Evolutionary conservation across 2,888 invertebrate species (phyloP).

Genomic region (Agrilus biguttatus): DNA sequence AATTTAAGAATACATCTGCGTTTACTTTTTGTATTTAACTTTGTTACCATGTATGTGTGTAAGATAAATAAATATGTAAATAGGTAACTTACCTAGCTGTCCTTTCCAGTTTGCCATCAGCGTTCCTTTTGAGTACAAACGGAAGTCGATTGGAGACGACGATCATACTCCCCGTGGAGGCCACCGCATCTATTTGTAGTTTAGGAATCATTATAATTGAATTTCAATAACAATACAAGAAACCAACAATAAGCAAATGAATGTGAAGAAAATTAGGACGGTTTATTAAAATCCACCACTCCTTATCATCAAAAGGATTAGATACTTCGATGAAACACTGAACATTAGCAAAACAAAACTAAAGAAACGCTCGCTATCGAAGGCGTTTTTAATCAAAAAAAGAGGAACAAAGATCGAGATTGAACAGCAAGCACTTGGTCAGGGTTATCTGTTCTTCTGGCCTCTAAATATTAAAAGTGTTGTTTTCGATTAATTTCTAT

Average conservation of each 20-base stretch:
- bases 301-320: background rate
- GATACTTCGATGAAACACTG: background rate
- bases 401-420: slow-evolving; percentile 22
- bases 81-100: slow-evolving; percentile 60
- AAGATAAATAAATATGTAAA: too few species aligned
- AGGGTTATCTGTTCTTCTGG: slow-evolving; percentile 1
- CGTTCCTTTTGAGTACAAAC: slow-evolving; percentile 67
- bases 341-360: slow-evolving; percentile 4
- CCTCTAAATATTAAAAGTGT: too few species aligned
- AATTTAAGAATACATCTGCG: too few species aligned
- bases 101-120: slow-evolving; percentile 57
- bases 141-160: slow-evolving; percentile 85
- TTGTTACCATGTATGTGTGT: too few species aligned
- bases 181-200: slow-evolving; percentile 25
- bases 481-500: too few species aligned
- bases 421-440: slow-evolving; percentile 16
- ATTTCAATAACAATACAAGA: slow-evolving; percentile 5
- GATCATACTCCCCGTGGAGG: slow-evolving; percentile 57
- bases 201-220: slow-evolving; percentile 10
- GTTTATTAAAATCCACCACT: background rate
- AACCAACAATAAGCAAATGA: slow-evolving; percentile 1
- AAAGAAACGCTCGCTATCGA: slow-evolving; percentile 5
- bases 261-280: background rate
- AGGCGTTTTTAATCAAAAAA: slow-evolving; percentile 17
- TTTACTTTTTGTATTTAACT: too few species aligned